Evolutionary conservation across 2,888 invertebrate genomes (phyloP).

Genomic region (Pinctada fucata): DNA sequence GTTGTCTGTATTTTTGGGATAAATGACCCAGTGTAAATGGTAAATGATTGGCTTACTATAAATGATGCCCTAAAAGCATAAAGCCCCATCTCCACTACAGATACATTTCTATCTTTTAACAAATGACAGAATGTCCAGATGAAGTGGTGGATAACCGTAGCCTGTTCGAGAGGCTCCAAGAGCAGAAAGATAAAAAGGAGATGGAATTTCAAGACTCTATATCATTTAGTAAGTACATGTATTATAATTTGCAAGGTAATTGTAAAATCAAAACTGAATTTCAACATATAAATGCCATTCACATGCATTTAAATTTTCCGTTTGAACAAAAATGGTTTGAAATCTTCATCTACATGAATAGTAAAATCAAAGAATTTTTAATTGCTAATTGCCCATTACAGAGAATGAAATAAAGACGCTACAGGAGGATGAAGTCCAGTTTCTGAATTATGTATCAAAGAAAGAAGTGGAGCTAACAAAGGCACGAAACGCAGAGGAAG

Average conservation of each 20-base stretch:
- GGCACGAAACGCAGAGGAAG: constrained; percentile 89
- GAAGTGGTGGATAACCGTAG: constrained; percentile 80
- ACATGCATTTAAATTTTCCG: no score
- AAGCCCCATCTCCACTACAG: no score
- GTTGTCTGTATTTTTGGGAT: no score
- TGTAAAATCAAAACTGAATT: no score
- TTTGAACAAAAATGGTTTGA: no score
- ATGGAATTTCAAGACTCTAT: constrained; percentile 96
- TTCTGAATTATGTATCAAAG: constrained; percentile 89
- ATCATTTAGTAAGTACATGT: constrained; percentile 87
- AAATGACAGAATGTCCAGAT: constrained; percentile 87
- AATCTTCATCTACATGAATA: no score
- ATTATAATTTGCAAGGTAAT: not conserved
- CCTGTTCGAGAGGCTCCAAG: constrained; percentile 93
- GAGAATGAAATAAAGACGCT: constrained; percentile 86
- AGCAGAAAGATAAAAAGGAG: constrained; percentile 93
- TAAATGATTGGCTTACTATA: no score
- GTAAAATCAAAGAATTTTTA: no score
- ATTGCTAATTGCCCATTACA: constrained; percentile 61
- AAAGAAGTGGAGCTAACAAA: constrained; percentile 84
- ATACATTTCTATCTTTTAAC: no score
- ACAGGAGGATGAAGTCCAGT: constrained; percentile 94
- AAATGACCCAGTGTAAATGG: no score
- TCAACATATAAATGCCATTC: no score
- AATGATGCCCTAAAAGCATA: no score